Evolutionary conservation across 2,888 invertebrate genomes (phyloP), one percentile per base, ranked within the genome.

Genomic region (Sepioteuthis lessoniana): DNA sequence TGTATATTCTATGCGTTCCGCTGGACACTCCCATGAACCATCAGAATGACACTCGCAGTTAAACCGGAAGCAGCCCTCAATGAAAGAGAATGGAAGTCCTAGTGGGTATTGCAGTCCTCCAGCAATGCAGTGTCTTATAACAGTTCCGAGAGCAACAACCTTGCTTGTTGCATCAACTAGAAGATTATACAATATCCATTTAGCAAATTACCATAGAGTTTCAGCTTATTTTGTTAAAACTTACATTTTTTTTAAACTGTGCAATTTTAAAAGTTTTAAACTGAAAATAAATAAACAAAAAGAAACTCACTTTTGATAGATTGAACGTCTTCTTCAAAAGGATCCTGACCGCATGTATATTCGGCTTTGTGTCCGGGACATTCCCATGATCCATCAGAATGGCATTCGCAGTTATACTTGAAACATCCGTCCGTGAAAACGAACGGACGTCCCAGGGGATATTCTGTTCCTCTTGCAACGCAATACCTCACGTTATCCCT

Each of bases 41-140:
- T 95, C 95, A 94, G 96, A 96, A 19, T 95, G 94, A 94, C 96
- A 96, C 94, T 95, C 94, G 94, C 96, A 96, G 90, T 95, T 94
- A 90, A 95, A 96, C 92, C 95, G 94, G 47, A 94, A 94, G 93
- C 96, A 96, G 37, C 94, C 95, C 91, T 96, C 95, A 16, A 94
- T 94, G 91, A 95, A 95, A n/a, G 94, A 93, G 94, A 96, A 96
- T 31, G 94, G 95, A 25, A 2, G 42, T 37, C 38, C 91, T 4
- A 91, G 46, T 91, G 91, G 38, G 19, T 38, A 91, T 42, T 25
- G 42, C 13, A 42, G 38, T 13, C 31, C 46, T 16, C 19, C 31
- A 13, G 91, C 91, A 4, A 21, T 31, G 46, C 91, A 91, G 38
- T 38, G 10, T 28, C 5, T 91, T 37, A 46, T 38, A 10, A 38